Conservation (phyloP, 64 coral and sea anemone genomes). For the Astreopora myriophthalma region DNA sequence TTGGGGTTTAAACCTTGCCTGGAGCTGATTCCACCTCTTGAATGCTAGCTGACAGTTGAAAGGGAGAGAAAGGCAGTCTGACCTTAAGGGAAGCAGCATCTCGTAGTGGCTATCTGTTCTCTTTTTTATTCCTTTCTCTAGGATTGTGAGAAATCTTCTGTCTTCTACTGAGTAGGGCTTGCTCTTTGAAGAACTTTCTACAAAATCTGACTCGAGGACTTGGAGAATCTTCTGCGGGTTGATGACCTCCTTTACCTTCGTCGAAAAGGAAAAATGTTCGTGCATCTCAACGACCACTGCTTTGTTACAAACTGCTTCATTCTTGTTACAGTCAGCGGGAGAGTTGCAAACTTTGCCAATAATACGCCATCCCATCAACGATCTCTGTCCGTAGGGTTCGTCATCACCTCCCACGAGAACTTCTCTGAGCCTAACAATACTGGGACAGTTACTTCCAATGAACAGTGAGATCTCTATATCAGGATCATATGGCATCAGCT, state of each 20-base stretch:
- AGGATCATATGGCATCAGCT: conserved; percentile 55
- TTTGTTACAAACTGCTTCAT: conserved; percentile 45
- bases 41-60: conserved; percentile 56
- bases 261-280: conserved; percentile 48
- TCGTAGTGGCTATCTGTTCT: conserved; percentile 59
- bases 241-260: conserved; percentile 55
- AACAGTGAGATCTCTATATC: background rate
- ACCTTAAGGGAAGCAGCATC: conserved; percentile 68
- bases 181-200: conserved; percentile 36
- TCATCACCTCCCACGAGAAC: conserved; percentile 68
- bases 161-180: conserved; percentile 63
- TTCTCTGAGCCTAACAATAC: conserved; percentile 67
- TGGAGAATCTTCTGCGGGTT: conserved; percentile 41
- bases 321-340: background rate
- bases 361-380: conserved; percentile 66
- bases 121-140: conserved; percentile 61
- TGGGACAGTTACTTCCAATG: conserved; percentile 82
- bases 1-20: too few relatives aligned
- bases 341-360: conserved; percentile 67
- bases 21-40: conserved; percentile 62
- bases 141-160: conserved; percentile 32
- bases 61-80: background rate
- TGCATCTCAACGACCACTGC: conserved; percentile 13
- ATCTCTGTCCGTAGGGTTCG: conserved; percentile 76
- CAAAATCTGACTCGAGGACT: conserved; percentile 66